These are phyloP conservation scores for Zootoca vivipara DNA, from an alignment of 2,113 vertebrate species.

Conservation along the genomic window DNA sequence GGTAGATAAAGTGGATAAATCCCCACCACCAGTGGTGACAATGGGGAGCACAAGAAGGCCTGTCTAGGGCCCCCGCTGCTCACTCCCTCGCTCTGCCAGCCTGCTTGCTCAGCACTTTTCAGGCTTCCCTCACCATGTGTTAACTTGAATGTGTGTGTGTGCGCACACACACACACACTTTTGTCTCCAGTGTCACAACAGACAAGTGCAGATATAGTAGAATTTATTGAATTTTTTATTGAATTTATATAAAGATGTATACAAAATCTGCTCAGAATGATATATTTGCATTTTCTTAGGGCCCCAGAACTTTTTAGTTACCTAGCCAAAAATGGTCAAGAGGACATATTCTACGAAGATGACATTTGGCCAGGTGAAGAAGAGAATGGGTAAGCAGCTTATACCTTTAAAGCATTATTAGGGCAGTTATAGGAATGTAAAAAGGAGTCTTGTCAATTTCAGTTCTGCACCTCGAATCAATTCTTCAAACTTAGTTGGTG, in stretches of 20 bases:
- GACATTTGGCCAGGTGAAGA: slow-evolving; percentile 94
- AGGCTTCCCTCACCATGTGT: too few species aligned
- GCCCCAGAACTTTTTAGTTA: slow-evolving; percentile 90
- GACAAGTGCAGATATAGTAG: too few species aligned
- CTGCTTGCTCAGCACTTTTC: too few species aligned
- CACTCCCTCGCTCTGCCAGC: too few species aligned
- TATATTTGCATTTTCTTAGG: slow-evolving; percentile 69
- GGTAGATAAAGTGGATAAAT: neutral
- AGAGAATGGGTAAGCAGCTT: slow-evolving; percentile 86
- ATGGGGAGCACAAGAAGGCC: too few species aligned
- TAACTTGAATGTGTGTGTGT: too few species aligned
- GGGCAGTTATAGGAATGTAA: neutral
- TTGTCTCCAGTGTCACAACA: too few species aligned
- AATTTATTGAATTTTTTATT: neutral
- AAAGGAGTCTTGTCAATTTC: neutral
- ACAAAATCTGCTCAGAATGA: neutral
- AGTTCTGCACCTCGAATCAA: neutral
- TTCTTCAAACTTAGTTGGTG: neutral
- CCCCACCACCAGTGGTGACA: too few species aligned
- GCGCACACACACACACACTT: too few species aligned
- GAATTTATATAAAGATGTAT: neutral
- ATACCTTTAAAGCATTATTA: neutral
- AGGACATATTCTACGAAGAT: slow-evolving; percentile 97
- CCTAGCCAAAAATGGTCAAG: slow-evolving; percentile 91
- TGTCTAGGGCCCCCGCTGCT: too few species aligned